phyloP scores from a whole-genome alignment of 2,888 invertebrate genomes.

The Dryocosmus kuriphilus region DNA sequence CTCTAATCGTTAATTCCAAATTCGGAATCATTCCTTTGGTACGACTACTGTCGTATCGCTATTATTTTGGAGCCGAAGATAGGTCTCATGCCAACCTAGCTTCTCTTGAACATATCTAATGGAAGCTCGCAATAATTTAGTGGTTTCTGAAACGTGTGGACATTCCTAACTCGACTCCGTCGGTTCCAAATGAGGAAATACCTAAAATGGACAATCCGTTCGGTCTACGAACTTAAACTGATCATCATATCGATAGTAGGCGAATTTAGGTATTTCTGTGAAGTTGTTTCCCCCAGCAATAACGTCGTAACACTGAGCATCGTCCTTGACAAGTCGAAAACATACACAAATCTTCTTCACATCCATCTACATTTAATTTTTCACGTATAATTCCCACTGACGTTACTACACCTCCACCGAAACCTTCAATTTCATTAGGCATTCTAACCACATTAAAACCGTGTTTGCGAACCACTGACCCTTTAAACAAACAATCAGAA shows the following conservation, averaged over 20 bases:
- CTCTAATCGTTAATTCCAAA: background rate
- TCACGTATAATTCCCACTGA: background rate
- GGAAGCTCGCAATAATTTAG: background rate
- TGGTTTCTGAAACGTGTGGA: background rate
- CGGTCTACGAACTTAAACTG: no score
- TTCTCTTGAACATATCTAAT: conserved; percentile 42
- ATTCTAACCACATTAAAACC: background rate
- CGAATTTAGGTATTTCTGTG: no score
- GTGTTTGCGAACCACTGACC: background rate
- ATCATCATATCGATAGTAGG: no score
- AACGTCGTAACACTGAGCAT: conserved; percentile 38
- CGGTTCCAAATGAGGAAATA: background rate
- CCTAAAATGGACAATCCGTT: conserved; percentile 1
- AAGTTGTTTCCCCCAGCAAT: conserved; percentile 42
- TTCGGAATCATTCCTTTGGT: background rate
- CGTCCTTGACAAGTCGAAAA: conserved; percentile 43
- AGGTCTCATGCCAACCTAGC: background rate
- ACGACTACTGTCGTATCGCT: background rate
- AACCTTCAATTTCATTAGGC: background rate
- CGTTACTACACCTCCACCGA: background rate
- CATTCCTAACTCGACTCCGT: background rate
- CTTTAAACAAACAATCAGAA: background rate
- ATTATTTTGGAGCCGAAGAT: background rate
- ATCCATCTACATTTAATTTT: background rate
- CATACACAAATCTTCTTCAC: background rate